A percentile compares a stretch with the other conserved stretches of the same genome.
Evolutionary conservation across 92 coral and sea anemone species (phyloP).

Genomic region (Diadumene lineata): DNA sequence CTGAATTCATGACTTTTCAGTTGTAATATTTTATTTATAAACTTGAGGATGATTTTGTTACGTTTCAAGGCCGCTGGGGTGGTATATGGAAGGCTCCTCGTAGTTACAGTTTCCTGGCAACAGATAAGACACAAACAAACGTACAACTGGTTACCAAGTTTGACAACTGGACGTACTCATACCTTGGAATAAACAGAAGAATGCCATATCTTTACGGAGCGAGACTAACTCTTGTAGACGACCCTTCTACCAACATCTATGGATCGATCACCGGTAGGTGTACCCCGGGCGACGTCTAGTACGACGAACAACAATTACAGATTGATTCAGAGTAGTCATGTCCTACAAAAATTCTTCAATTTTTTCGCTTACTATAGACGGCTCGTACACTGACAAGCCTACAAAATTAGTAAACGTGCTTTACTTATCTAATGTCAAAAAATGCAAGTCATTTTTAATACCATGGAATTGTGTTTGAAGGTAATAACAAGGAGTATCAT

Average conservation of each 20-base stretch:
- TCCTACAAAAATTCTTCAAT: too few relatives aligned
- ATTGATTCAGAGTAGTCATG: too few relatives aligned
- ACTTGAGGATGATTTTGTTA: neutral
- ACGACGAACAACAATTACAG: too few relatives aligned
- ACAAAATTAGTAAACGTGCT: too few relatives aligned
- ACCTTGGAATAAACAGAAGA: conserved; percentile 29
- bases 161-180: conserved; percentile 45
- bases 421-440: too few relatives aligned
- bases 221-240: conserved; percentile 22
- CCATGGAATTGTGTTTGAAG: neutral
- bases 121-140: conserved; percentile 30
- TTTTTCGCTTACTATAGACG: too few relatives aligned
- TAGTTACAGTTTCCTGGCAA: conserved; percentile 39
- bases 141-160: conserved; percentile 51
- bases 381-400: too few relatives aligned
- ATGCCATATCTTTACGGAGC: conserved; percentile 48
- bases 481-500: conserved; percentile 16
- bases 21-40: too few relatives aligned
- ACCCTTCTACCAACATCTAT: conserved; percentile 11
- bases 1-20: too few relatives aligned
- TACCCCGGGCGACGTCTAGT: too few relatives aligned
- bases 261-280: conserved; percentile 36
- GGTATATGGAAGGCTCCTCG: conserved; percentile 60
- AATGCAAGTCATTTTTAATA: too few relatives aligned
- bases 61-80: conserved; percentile 48